These are phyloP conservation scores for Drosophila nigricruria DNA, from an alignment of 2,888 invertebrate species.

Conservation along the genomic window DNA sequence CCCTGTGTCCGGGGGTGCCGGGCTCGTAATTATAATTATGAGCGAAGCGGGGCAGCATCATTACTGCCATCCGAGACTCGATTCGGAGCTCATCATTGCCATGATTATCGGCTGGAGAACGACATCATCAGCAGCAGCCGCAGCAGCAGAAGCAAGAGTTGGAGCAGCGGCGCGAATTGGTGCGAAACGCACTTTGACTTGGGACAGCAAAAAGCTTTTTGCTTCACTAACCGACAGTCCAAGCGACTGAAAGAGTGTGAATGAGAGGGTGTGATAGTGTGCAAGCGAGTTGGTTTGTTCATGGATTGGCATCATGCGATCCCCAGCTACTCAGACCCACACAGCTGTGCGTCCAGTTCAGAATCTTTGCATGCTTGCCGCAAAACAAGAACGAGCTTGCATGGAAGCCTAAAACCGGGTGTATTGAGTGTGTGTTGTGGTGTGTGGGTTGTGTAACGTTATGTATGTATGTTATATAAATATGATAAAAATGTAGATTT, in stretches of 20 bases:
- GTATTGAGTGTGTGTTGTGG: slow-evolving; percentile 15
- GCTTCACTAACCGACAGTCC: slow-evolving; percentile 19
- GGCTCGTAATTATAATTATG: slow-evolving; percentile 76
- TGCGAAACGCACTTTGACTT: slow-evolving; percentile 80
- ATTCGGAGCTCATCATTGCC: slow-evolving; percentile 72
- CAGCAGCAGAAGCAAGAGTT: slow-evolving; percentile 9
- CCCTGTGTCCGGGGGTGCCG: slow-evolving; percentile 20
- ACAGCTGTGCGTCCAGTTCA: slow-evolving; percentile 24
- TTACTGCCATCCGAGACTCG: slow-evolving; percentile 65
- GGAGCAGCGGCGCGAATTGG: slow-evolving; percentile 62
- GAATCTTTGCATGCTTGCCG: slow-evolving; percentile 38
- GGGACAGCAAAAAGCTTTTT: slow-evolving; percentile 63
- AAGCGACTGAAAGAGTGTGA: slow-evolving; percentile 1
- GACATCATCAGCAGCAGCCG: slow-evolving; percentile 67
- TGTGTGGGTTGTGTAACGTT: slow-evolving; percentile 3
- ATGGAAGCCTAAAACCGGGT: slow-evolving; percentile 5
- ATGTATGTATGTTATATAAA: background rate
- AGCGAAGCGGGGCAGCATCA: slow-evolving; percentile 68
- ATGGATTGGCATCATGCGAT: slow-evolving; percentile 69
- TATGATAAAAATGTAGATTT: background rate
- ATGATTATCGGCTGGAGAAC: slow-evolving; percentile 73
- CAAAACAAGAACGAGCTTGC: slow-evolving; percentile 14
- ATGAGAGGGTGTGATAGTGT: background rate
- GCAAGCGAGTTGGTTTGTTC: slow-evolving; percentile 3
- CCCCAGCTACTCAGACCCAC: slow-evolving; percentile 15